Base-by-base conservation (phyloP, 2,797 vertebrate genomes). In the Poeciliopsis paucimaculata region DNA sequence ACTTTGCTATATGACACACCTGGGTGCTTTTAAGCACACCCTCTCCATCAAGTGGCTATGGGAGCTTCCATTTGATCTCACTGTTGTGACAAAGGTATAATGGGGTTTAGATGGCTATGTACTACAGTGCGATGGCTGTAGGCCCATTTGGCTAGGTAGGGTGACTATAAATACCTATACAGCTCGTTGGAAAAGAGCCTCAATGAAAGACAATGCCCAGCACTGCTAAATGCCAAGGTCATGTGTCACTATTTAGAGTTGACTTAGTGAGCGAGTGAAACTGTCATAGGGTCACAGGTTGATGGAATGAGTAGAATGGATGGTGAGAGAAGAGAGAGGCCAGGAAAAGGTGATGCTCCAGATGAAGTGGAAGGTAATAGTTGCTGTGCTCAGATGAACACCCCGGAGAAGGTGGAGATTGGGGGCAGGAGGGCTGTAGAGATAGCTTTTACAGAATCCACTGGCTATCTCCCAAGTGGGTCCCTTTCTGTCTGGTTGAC, bases 11-110 rank as follows among this genome's bases (percentile, higher is more conserved):
- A 95, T 92, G 94, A 96, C 94, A 95, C 93, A 95, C 94, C 94
- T 95, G 95, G 94, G 93, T 94, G 95, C 93, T 92, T 93, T 94
- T 95, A 95, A 95, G 93, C 93, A 92, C 93, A 93, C 91, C 94
- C 94, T 93, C 92, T 95, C 94, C 93, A 96, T 96, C 95, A 94
- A 88, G 83, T 76, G 77, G 91, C 93, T 94, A 94, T 94, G 95
- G 95, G 93, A 95, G 93, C 94, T 92, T 94, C 94, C 94, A 96
- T 95, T 95, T 96, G 93, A 92, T 92, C 90, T 93, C 91, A 91
- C 90, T 91, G 93, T 94, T 94, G 94, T 95, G 95, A 95, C 94
- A 94, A 93, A 93, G 91, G 93, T 93, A 92, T 96, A 96, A 96
- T 95, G 95, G 95, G 94, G 92, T 94, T 93, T 96, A 93, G 95